Percentiles rank a stretch among this genome's conserved stretches.
phyloP scores from a whole-genome alignment of 1,140 invertebrate genomes.

The Samia ricini region DNA sequence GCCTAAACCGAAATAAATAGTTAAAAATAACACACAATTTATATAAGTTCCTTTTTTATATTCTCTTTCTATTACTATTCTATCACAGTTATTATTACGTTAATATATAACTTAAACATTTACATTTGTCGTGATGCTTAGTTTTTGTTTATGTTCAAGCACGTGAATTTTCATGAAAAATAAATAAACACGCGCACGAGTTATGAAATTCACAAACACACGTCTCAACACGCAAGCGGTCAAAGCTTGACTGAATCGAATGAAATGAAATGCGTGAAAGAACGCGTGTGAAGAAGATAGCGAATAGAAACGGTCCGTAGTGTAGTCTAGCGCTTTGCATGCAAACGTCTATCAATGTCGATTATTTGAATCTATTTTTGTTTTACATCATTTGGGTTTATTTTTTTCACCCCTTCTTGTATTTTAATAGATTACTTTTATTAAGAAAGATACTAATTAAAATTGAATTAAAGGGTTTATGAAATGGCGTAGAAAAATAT shows the following conservation, averaged over 20 bases:
- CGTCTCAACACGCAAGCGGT: constrained; percentile 14
- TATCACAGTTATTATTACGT: constrained; percentile 29
- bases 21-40: constrained; percentile 31
- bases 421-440: too few relatives aligned
- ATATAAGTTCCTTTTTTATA: neutral
- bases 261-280: constrained; percentile 18
- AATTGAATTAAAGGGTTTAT: neutral
- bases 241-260: constrained; percentile 41
- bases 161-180: constrained; percentile 24
- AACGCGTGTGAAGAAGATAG: constrained; percentile 37
- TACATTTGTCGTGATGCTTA: constrained; percentile 16
- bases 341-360: constrained; percentile 14
- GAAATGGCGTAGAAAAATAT: neutral
- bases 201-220: constrained; percentile 21
- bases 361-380: too few relatives aligned
- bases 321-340: neutral
- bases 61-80: neutral
- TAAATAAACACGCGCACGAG: constrained; percentile 37
- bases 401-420: too few relatives aligned
- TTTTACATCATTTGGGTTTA: neutral
- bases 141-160: constrained; percentile 14
- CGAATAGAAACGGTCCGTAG: constrained; percentile 13
- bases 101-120: constrained; percentile 7
- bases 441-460: too few relatives aligned
- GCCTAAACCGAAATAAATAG: constrained; percentile 40